A percentile compares a stretch with the other conserved stretches of the same genome.
Conservation (phyloP, 2,888 invertebrate species). For the Matsumyia berberina region DNA sequence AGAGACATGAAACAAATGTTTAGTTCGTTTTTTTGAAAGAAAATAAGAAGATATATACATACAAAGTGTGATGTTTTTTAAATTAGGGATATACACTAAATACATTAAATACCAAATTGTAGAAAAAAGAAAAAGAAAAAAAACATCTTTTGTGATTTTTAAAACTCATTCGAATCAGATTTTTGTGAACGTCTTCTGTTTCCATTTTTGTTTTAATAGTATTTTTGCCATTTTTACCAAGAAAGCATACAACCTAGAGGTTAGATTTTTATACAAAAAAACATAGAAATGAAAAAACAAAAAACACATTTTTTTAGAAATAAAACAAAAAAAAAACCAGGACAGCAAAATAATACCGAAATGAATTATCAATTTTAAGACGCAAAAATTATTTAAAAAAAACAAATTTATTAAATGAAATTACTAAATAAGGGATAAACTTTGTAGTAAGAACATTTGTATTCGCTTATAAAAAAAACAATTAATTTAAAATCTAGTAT, state of each 20-base stretch:
- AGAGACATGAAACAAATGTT: conserved; percentile 39
- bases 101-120: conserved; percentile 42
- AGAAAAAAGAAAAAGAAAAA: conserved; percentile 17
- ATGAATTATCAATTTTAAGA: conserved; percentile 49
- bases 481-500: conserved; percentile 20
- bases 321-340: conserved; percentile 24
- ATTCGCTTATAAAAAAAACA: conserved; percentile 61
- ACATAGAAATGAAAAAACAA: background rate
- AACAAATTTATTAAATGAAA: conserved; percentile 26
- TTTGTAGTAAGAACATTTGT: conserved; percentile 67
- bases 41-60: conserved; percentile 32
- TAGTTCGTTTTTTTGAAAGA: conserved; percentile 32
- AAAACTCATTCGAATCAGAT: conserved; percentile 30
- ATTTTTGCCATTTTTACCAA: conserved; percentile 59
- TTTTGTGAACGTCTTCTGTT: conserved; percentile 38
- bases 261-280: conserved; percentile 72
- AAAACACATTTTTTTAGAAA: conserved; percentile 26
- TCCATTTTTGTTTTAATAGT: conserved; percentile 22
- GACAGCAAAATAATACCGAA: conserved; percentile 28
- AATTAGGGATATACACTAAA: conserved; percentile 53
- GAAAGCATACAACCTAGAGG: conserved; percentile 57
- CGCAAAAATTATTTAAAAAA: conserved; percentile 35
- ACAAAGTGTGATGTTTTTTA: conserved; percentile 70
- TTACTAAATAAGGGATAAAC: conserved; percentile 34
- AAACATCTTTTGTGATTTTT: conserved; percentile 41